Conservation (phyloP, 2,113 vertebrate genomes). For the Xiphophorus hellerii region DNA sequence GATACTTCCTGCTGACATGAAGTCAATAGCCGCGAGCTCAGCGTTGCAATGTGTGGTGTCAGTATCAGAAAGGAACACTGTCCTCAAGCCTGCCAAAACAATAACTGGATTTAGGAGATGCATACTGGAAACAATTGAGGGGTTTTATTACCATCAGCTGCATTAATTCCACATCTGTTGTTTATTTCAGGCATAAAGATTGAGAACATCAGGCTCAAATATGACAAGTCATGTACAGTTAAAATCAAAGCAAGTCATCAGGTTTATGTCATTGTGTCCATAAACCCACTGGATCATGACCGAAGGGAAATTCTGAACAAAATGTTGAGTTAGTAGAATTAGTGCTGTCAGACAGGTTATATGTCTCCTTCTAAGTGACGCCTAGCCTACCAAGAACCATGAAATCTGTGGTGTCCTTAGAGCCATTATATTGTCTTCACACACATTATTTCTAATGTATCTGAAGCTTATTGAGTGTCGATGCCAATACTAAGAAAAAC, state of each 20-base stretch:
- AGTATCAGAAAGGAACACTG: slow-evolving; percentile 7
- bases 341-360: neutral
- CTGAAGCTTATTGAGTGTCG: too few relatives aligned
- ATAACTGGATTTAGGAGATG: neutral
- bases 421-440: neutral
- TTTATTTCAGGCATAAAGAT: neutral
- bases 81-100: neutral
- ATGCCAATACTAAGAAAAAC: too few relatives aligned
- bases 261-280: neutral
- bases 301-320: neutral
- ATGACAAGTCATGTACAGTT: neutral
- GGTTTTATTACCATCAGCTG: slow-evolving; percentile 13
- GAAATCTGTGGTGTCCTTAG: neutral
- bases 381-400: too few relatives aligned
- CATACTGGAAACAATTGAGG: neutral
- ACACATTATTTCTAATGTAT: neutral
- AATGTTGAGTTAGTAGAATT: neutral
- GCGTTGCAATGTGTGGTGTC: neutral
- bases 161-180: slow-evolving; percentile 8
- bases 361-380: too few relatives aligned
- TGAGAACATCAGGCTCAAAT: neutral
- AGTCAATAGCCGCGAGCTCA: neutral
- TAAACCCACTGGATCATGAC: neutral
- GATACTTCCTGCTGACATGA: neutral
- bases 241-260: neutral